A percentile compares a stretch with the other conserved stretches of the same genome.
Conservation (phyloP, 2,888 invertebrate species). For the Tortrix viridana region DNA sequence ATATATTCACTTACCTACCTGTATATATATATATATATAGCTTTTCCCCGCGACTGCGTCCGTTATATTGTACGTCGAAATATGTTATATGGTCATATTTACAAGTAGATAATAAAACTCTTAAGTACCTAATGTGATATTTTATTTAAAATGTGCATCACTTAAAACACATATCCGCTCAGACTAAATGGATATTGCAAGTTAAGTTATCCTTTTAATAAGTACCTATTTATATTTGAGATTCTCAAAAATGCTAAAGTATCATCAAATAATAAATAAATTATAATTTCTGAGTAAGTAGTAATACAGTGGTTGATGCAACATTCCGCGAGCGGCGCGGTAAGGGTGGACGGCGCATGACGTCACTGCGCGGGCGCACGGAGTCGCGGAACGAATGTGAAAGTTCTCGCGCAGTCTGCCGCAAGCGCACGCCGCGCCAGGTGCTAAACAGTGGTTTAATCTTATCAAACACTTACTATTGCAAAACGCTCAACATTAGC, state of each 20-base stretch:
- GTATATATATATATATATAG: too few relatives aligned
- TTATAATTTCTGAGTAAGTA: background rate
- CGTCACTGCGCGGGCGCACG: slow-evolving; percentile 67
- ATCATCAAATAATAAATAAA: background rate
- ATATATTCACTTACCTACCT: too few relatives aligned
- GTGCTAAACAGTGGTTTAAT: slow-evolving; percentile 67
- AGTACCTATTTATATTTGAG: too few relatives aligned
- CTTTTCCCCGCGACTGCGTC: too few relatives aligned
- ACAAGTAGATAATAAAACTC: too few relatives aligned
- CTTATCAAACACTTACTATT: slow-evolving; percentile 45
- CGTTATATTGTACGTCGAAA: too few relatives aligned
- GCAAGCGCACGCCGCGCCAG: slow-evolving; percentile 64
- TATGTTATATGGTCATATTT: too few relatives aligned
- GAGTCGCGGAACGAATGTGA: slow-evolving; percentile 79
- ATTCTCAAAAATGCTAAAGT: background rate
- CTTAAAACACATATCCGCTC: too few relatives aligned
- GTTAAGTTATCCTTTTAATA: too few relatives aligned
- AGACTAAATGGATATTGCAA: too few relatives aligned
- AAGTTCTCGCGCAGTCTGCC: slow-evolving; percentile 67
- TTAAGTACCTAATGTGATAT: too few relatives aligned
- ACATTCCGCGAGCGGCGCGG: background rate
- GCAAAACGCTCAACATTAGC: slow-evolving; percentile 43
- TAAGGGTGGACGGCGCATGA: slow-evolving; percentile 53
- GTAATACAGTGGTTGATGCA: slow-evolving; percentile 6
- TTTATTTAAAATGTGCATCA: too few relatives aligned